Conservation (phyloP, 2,888 invertebrate species). For the Nyleta sp. region DNA sequence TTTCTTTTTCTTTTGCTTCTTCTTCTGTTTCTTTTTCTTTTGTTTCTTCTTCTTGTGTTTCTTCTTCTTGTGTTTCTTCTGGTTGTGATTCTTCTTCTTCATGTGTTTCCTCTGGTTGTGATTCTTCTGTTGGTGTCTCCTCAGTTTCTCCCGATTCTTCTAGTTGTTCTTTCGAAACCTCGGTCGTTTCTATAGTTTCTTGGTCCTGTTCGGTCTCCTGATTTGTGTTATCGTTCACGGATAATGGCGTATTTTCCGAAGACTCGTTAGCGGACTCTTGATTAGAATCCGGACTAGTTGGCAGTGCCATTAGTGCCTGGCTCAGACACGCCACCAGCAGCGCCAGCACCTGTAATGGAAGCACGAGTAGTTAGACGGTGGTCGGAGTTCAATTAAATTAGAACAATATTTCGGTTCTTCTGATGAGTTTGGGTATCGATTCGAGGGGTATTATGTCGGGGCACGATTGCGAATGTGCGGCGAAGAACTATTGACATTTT, state of each 20-base stretch:
- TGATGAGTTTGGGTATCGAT: neutral
- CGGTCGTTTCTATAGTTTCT: conserved; percentile 29
- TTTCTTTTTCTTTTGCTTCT: neutral
- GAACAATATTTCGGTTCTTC: neutral
- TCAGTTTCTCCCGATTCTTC: neutral
- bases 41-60: neutral
- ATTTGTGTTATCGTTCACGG: conserved; percentile 57
- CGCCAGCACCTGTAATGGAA: conserved; percentile 62
- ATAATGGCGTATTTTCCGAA: conserved; percentile 52
- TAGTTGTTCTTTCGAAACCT: neutral
- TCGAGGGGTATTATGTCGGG: no score
- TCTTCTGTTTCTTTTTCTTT: conserved; percentile 2
- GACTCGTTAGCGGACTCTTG: conserved; percentile 66
- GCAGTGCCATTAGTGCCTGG: conserved; percentile 54
- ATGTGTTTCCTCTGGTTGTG: neutral
- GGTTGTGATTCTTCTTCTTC: neutral
- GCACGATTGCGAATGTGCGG: no score
- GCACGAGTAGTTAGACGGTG: neutral
- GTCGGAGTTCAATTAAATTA: conserved; percentile 11
- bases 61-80: neutral
- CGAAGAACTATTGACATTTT: no score
- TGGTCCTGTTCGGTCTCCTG: conserved; percentile 10
- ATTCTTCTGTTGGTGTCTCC: conserved; percentile 6
- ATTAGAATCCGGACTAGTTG: conserved; percentile 58
- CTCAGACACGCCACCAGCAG: conserved; percentile 56